Conservation (phyloP, 2,797 vertebrate species). For the Gallinago nigripennis region DNA sequence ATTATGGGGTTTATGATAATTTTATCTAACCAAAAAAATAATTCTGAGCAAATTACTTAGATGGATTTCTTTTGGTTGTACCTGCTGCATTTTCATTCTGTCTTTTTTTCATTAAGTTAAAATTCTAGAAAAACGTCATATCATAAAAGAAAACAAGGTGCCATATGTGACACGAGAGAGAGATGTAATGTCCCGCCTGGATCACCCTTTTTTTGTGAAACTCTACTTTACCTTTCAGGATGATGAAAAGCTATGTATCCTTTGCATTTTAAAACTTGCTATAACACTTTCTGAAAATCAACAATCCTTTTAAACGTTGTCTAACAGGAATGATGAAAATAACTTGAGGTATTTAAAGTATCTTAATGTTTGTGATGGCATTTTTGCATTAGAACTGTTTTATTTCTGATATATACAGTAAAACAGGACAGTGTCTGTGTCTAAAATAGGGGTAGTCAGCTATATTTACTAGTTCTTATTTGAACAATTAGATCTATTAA, state of each 20-base stretch:
- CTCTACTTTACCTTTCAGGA: slow-evolving; percentile 99
- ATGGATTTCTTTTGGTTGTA: neutral
- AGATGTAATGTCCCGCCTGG: slow-evolving; percentile 96
- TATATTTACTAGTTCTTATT: neutral
- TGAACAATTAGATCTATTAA: neutral
- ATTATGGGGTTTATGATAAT: neutral
- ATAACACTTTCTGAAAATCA: neutral
- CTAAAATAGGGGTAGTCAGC: neutral
- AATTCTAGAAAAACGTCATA: slow-evolving; percentile 98
- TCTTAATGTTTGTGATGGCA: neutral
- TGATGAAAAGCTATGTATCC: slow-evolving; percentile 99
- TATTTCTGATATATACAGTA: neutral
- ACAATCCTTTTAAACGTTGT: neutral
- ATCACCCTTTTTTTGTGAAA: slow-evolving; percentile 98
- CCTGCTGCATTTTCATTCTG: slow-evolving; percentile 20
- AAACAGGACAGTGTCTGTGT: neutral
- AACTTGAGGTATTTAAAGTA: neutral
- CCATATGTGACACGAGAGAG: slow-evolving; percentile 97
- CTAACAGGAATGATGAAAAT: neutral
- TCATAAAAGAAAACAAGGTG: slow-evolving; percentile 99
- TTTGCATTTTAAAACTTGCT: slow-evolving; percentile 58
- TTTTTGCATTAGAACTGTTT: neutral
- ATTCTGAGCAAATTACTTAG: neutral
- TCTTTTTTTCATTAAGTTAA: slow-evolving; percentile 85
- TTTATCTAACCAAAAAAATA: neutral